Evolutionary conservation across 1,140 invertebrate species (phyloP), one percentile per base, ranked within the genome.

Genomic region (Agrypnia vestita): DNA sequence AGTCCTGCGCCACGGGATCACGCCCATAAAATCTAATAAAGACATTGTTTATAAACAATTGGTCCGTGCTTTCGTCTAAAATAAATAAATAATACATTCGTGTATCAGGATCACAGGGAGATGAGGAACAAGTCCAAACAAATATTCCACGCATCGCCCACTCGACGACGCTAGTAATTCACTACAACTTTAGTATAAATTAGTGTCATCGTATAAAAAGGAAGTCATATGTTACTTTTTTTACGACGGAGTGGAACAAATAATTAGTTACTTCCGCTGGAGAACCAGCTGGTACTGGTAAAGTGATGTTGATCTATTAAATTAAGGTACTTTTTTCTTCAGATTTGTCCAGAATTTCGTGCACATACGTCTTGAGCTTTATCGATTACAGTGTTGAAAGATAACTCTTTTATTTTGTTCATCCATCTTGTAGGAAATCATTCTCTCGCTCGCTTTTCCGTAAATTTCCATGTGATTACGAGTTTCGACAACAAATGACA

Each of bases 1-100:
- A 51, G 10, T 49, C 67, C 46, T 71, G 47, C 13, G 46, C 25
- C 15, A 19, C 11, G 15, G 47, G 9, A 35, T 56, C 55, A 47
- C 46, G 71, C 35, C 25, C 51, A 74, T 74, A 74, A 56, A 74
- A 74, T 55, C 71, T 56, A 74, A 74, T 74, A 74, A 74, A 74
- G 71, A 74, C 53, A 49, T 74, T 74, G 53, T 74, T 74, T 53
- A 74, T 74, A 59, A 74, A 74, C 71, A 74, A 74, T 56, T 74
- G 51, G 25, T 53, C 19, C 51, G 51, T 43, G 71, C 51, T 74
- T 56, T 15, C 71, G 15, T 43, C 8, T n/a, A 69, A 47, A 25
- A 44, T 56, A 74, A 74, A 74, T 56, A 74, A 74, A 59, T 74
- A 73, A 4, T 15, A 21, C 15, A 53, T 53, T 19, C 69, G 4